Base-by-base conservation (phyloP, 2,797 vertebrate species). In the Clarias platycephalus region DNA sequence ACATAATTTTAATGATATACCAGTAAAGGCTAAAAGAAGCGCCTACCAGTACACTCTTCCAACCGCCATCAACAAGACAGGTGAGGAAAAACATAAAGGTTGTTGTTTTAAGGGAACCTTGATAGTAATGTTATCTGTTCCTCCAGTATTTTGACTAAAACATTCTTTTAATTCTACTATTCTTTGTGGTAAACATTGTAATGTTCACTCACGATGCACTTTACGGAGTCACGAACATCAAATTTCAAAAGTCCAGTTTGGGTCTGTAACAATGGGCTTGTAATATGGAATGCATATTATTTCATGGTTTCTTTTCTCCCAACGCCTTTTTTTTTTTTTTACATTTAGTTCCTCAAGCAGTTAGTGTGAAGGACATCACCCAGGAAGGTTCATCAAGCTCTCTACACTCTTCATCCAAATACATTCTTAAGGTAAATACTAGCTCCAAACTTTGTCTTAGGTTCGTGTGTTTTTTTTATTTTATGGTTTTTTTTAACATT, bases 11-110 rank as follows among this genome's bases (percentile, higher is more conserved):
- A 95, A 93, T 0, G 96, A 98, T 74, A 95, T 99, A 93, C 97
- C 96, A 0, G 97, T 99, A 75, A 99, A 99, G 90, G 95, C 98
- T 8, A 99, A 99, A 89, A 95, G 98, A 90, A 99, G 98, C 88
- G 93, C 98, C 0, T 96, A 97, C 49, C 96, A 96, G 92, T 99
- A 99, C 92, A 97, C 91, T 82, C 94, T 98, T 83, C 96, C 98
- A 66, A 97, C 96, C 91, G 96, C 96, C 0, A 31, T 98, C 81
- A 99, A 97, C 90, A 99, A 98, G 92, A 86, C 95, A 60, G 94
- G 98, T 99, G 85, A 86, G 93, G 22, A 12, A 24, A 24, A 74
- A 18, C 31, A 22, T 68, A 37, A 68, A 68, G 2, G 15, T 74
- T n/a, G 71, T 53, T 55, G 15, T 28, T 74, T 63, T 16, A 26